Base-by-base conservation (phyloP, 2,797 vertebrate species). In the Hippopotamyrus pictus region DNA sequence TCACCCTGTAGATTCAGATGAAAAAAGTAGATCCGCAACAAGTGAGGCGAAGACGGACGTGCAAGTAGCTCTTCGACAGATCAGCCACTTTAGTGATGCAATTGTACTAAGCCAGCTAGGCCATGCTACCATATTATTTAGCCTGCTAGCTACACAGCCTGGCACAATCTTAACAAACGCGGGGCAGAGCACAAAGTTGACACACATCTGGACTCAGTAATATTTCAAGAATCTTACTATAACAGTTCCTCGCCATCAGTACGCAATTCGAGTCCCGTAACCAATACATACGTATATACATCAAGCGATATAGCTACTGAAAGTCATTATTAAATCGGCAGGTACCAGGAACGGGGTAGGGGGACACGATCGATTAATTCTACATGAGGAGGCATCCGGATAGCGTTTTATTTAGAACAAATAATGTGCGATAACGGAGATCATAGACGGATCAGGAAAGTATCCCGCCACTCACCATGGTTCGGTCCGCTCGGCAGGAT, bases 391-490 rank as follows among this genome's bases (percentile, higher is more conserved):
- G 19, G 41, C 37, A 44, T 44, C 37, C 37, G 14, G 37, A 3
- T n/a, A 44, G 41, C 33, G 41, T n/a, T n/a, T 44, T 46, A 44
- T 82, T 8, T 8, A 46, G n/a, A 9, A 79, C 41, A n/a, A 79
- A 79, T 79, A 9, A 79, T 46, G 37, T 9, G 7, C 44, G 22
- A 84, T 50, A 50, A 50, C 46, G 6, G n/a, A 54, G 17, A 54
- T 33, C 22, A 37, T 22, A 37, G 9, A 17, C 14, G 14, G 17
- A 37, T 54, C 48, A 17, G 14, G 29, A 25, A 33, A 48, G 22
- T 37, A 19, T 33, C 14, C 50, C 12, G 65, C 88, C 90, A 94
- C 95, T 95, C 92, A 96, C 95, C 95, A 95, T 96, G 92, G 89
- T 93, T 83, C 91, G 89, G 82, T 94, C 85, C n/a, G 90, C 82